A percentile compares a stretch with the other conserved stretches of the same genome.
phyloP scores from a whole-genome alignment of 2,888 invertebrate species.

The Tinea pellionella region DNA sequence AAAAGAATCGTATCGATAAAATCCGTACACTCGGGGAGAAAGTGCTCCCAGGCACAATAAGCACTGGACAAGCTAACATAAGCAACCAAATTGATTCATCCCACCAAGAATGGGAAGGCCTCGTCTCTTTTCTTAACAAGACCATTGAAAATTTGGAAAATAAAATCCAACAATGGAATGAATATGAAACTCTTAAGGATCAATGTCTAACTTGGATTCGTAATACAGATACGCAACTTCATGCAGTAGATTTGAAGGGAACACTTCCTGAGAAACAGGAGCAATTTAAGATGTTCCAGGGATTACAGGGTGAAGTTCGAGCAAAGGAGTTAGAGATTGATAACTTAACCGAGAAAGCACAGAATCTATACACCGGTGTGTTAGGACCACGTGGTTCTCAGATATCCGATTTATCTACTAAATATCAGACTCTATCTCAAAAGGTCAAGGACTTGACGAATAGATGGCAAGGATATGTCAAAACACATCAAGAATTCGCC shows the following conservation, averaged over 20 bases:
- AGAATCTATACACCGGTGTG: slow-evolving; percentile 81
- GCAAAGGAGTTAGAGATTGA: slow-evolving; percentile 94
- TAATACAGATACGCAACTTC: slow-evolving; percentile 87
- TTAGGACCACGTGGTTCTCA: slow-evolving; percentile 81
- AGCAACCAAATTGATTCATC: slow-evolving; percentile 87
- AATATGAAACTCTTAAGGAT: slow-evolving; percentile 89
- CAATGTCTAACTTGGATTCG: slow-evolving; percentile 88
- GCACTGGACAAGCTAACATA: slow-evolving; percentile 86
- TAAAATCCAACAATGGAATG: slow-evolving; percentile 91
- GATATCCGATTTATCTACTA: slow-evolving; percentile 89
- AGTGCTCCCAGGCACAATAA: slow-evolving; percentile 88
- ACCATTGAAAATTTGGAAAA: slow-evolving; percentile 84
- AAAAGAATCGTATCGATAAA: slow-evolving; percentile 84
- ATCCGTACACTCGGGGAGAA: slow-evolving; percentile 88
- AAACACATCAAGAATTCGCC: slow-evolving; percentile 88
- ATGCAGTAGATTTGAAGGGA: slow-evolving; percentile 87
- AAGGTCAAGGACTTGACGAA: slow-evolving; percentile 91
- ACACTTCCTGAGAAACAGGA: slow-evolving; percentile 85
- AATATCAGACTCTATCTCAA: slow-evolving; percentile 90
- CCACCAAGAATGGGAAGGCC: slow-evolving; percentile 90
- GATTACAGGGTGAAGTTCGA: slow-evolving; percentile 86
- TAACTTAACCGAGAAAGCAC: slow-evolving; percentile 90
- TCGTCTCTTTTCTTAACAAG: slow-evolving; percentile 79
- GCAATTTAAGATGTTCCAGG: slow-evolving; percentile 83
- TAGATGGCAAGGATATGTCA: slow-evolving; percentile 93